Evolutionary conservation across 2,113 vertebrate species (phyloP).

Genomic region (Melanocharis versteri): DNA sequence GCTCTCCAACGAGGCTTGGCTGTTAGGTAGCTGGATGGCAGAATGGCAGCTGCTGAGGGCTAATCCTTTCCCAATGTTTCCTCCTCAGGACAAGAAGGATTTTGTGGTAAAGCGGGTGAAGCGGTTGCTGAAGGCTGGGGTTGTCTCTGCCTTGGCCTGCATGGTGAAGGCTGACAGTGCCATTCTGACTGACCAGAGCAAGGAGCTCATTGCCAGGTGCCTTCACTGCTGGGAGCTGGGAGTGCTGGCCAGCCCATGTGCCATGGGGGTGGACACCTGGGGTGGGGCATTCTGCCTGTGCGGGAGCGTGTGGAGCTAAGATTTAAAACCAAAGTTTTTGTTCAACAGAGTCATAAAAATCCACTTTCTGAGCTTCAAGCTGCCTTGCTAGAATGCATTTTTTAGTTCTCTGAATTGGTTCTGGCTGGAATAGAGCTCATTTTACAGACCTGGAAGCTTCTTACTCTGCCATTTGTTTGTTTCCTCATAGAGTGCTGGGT

Average conservation of each 20-base stretch:
- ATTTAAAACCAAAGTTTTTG: background rate
- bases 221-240: background rate
- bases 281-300: background rate
- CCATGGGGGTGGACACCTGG: background rate
- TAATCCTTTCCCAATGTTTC: background rate
- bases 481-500: background rate
- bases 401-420: background rate
- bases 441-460: background rate
- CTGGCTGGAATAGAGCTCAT: background rate
- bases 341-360: background rate
- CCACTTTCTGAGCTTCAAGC: rapidly evolving
- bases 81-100: constrained; percentile 91
- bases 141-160: constrained; percentile 86
- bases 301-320: background rate
- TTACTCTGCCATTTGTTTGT: background rate
- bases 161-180: constrained; percentile 93
- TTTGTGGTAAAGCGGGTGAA: constrained; percentile 89
- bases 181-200: constrained; percentile 91
- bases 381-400: background rate
- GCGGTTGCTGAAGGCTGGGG: constrained; percentile 83
- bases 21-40: background rate
- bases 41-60: background rate
- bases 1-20: background rate
- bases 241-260: background rate
- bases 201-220: constrained; percentile 90